Base-by-base conservation (phyloP, 2,888 invertebrate species). In the Trissolcus japonicus region DNA sequence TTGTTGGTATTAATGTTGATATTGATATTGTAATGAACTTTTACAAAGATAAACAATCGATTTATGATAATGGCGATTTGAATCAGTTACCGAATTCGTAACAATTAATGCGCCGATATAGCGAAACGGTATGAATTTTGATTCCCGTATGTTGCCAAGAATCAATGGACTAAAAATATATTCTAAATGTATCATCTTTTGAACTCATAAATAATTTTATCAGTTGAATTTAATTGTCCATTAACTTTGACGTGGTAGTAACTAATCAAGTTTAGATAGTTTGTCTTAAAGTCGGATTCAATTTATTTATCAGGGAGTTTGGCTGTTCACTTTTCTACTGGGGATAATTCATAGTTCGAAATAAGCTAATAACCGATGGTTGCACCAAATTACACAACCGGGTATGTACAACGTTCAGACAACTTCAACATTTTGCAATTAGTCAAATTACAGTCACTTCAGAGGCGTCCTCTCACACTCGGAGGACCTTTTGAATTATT, bases 321-420 rank as follows among this genome's bases (percentile, higher is more conserved):
- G 69, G 17, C 50, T 54, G 69, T 65, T 69, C 66, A 76, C 61
- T 76, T 76, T 76, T 76, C 71, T 62, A 57, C 69, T 21, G 76
- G 68, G 71, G 61, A 66, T 76, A 71, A 76, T 76, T 57, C 71
- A 71, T 76, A 62, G 71, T 60, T 66, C 76, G 53, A 57, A 62
- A 69, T 71, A 66, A 66, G 69, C 66, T 76, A 71, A 76, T 71
- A 71, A 76, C 76, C 62, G 35, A 35, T 35, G 61, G 71, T 61
- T 71, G 76, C 71, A 61, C 76, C 62, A 76, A 71, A 71, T 71
- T 71, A 61, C 66, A 71, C 66, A 57, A 66, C 57, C 61, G 43
- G 4, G 48, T 17, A 25, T 61, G 61, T 61, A 25, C 56, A 75
- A 75, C 68, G 65, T 60, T 53, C 61, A 62, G 25, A 6, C 65